Percentiles rank a stretch among this genome's conserved stretches.
These are phyloP conservation scores for Rhimphoctona megacephalus DNA, from an alignment of 2,888 invertebrate species.

Conservation along the genomic window DNA sequence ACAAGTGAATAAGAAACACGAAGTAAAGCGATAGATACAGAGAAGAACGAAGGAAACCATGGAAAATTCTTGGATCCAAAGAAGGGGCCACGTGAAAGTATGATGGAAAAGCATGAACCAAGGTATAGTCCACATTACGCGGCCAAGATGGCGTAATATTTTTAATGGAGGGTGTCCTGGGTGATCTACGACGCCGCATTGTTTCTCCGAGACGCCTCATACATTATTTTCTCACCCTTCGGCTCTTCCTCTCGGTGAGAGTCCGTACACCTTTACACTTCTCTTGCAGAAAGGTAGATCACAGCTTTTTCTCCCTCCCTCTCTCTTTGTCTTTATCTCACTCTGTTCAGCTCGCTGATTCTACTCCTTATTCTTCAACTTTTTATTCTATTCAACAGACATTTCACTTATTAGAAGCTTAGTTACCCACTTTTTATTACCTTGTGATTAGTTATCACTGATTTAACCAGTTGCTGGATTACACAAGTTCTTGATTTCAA, in stretches of 20 bases:
- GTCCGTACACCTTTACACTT: constrained; percentile 48
- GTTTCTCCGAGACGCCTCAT: constrained; percentile 82
- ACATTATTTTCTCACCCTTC: constrained; percentile 79
- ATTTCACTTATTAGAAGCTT: constrained; percentile 42
- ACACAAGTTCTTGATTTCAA: not conserved
- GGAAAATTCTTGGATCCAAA: constrained; percentile 57
- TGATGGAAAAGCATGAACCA: constrained; percentile 58
- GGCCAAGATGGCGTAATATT: constrained; percentile 84
- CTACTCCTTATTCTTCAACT: constrained; percentile 36
- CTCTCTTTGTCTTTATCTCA: constrained; percentile 48
- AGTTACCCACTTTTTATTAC: not conserved
- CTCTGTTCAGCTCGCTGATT: constrained; percentile 34
- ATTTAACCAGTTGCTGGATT: constrained; percentile 1
- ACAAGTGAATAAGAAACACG: constrained; percentile 51
- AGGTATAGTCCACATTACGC: constrained; percentile 69
- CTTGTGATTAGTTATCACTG: constrained; percentile 26
- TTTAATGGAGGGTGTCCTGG: constrained; percentile 84
- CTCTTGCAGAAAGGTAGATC: not conserved
- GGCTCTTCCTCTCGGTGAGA: constrained; percentile 56
- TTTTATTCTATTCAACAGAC: constrained; percentile 43
- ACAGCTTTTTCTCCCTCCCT: constrained; percentile 46
- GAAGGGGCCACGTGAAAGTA: constrained; percentile 64
- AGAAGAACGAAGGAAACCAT: constrained; percentile 60
- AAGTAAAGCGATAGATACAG: constrained; percentile 20
- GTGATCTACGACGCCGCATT: constrained; percentile 84